These are phyloP conservation scores for Philotrypesis tridentata DNA, from an alignment of 1,140 invertebrate species.

Conservation along the genomic window DNA sequence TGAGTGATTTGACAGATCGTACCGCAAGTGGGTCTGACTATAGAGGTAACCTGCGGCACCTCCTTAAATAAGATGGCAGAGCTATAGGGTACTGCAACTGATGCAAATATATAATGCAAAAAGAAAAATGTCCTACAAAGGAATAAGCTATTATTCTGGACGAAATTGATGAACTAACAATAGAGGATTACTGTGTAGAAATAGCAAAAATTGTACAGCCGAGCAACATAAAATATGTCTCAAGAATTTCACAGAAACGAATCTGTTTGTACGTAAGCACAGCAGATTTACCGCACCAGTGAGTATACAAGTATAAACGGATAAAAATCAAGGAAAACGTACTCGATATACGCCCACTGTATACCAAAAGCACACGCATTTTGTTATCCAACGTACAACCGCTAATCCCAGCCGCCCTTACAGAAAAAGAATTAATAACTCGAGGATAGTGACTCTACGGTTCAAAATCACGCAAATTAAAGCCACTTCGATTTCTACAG, in stretches of 20 bases:
- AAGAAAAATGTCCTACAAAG: too few species aligned
- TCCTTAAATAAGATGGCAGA: too few species aligned
- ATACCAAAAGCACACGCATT: background rate
- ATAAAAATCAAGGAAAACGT: background rate
- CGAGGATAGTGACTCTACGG: background rate
- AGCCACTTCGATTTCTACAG: background rate
- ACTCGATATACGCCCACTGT: background rate
- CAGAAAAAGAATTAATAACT: background rate
- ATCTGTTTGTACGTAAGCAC: background rate
- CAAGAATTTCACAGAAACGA: background rate
- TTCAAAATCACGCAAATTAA: slow-evolving; percentile 20
- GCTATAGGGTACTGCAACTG: too few species aligned
- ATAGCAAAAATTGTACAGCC: too few species aligned
- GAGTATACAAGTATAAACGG: too few species aligned
- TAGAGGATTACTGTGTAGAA: too few species aligned
- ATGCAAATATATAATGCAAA: too few species aligned
- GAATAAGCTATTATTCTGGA: too few species aligned
- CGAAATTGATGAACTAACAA: too few species aligned
- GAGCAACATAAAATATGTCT: background rate
- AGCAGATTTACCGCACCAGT: background rate
- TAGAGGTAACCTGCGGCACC: too few species aligned
- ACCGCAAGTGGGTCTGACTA: too few species aligned
- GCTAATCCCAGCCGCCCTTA: background rate
- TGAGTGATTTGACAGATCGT: too few species aligned
- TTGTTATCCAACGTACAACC: slow-evolving; percentile 3